Base-by-base conservation (phyloP, 2,888 invertebrate species). In the Leucoma salicis region DNA sequence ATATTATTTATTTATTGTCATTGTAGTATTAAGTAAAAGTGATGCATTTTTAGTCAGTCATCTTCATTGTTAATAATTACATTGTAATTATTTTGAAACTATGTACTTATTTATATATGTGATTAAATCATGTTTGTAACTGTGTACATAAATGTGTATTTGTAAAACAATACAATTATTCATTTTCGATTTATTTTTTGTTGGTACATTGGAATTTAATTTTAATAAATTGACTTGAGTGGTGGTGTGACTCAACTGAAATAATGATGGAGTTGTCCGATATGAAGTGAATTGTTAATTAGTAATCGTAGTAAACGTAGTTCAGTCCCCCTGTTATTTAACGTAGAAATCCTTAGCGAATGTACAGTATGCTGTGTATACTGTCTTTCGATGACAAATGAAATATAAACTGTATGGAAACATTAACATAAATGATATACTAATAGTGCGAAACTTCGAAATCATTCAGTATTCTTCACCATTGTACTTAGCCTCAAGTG, bases 161-260 rank as follows among this genome's bases (percentile, higher is more conserved):
- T 34, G 33, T 44, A 42, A 16, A 43, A 36, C 35, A 21, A 21
- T 21, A 16, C 16, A 16, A 16, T 21, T 14, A 29, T 16, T 42
- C 32, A 35, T 29, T 37, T 49, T 35, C 40, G 28, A 42, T 41
- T 48, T 46, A 49, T 44, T 45, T 53, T 57, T 42, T 18, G 32
- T 44, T 29, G 25, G 16, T 21, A 31, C 25, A 25, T 39, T 42
- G 28, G 39, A 39, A 29, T 25, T 43, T 32, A 27, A 38, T 43
- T n/a, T n/a, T 45, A 27, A 13, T 32, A 14, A 39, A 70, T 80
- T 77, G 76, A 75, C 76, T 75, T 63, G 39, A 62, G 62, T 70
- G 73, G 73, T 80, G 71, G 73, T 82, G 84, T 84, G 82, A 72
- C 62, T 75, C 70, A 70, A 70, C 68, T 72, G 70, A 42, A 48